A percentile compares a stretch with the other conserved stretches of the same genome.
Conservation (phyloP, 2,888 invertebrate genomes). For the Xestobium rufovillosum region DNA sequence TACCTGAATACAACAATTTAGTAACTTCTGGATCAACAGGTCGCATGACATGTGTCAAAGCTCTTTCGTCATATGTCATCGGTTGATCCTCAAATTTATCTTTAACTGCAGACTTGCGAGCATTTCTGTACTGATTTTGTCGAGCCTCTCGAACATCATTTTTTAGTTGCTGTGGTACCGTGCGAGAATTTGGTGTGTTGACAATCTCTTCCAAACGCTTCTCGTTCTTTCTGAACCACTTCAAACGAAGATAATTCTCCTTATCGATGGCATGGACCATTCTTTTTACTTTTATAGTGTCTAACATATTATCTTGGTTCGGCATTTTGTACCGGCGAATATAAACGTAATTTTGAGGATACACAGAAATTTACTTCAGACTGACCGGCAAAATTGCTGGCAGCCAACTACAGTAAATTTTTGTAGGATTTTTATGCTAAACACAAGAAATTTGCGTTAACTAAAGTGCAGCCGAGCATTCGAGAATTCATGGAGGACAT, state of each 20-base stretch:
- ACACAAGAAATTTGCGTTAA: constrained; percentile 24
- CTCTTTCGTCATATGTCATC: constrained; percentile 22
- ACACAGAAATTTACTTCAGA: too few species aligned
- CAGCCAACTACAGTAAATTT: constrained; percentile 10
- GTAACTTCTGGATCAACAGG: constrained; percentile 46
- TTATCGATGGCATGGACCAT: constrained; percentile 31
- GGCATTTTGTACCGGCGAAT: too few species aligned
- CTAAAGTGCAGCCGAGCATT: constrained; percentile 25
- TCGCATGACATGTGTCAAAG: constrained; percentile 41
- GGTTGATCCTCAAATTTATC: constrained; percentile 22
- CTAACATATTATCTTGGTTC: too few species aligned
- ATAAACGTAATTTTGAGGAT: too few species aligned
- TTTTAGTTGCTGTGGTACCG: constrained; percentile 26
- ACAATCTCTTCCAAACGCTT: constrained; percentile 32
- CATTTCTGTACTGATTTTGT: constrained; percentile 17
- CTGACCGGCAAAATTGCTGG: constrained; percentile 6
- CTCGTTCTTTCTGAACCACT: constrained; percentile 40
- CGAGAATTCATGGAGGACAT: constrained; percentile 29
- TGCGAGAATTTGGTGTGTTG: constrained; percentile 26
- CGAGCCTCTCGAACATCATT: constrained; percentile 29
- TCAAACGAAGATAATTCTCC: constrained; percentile 35
- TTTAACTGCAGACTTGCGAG: not conserved
- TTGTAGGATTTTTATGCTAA: constrained; percentile 30
- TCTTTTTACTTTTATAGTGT: too few species aligned
- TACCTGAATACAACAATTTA: constrained; percentile 45